Evolutionary conservation across 2,113 vertebrate genomes (phyloP), one percentile per base, ranked within the genome.

Genomic region (Trematomus loennbergii): DNA sequence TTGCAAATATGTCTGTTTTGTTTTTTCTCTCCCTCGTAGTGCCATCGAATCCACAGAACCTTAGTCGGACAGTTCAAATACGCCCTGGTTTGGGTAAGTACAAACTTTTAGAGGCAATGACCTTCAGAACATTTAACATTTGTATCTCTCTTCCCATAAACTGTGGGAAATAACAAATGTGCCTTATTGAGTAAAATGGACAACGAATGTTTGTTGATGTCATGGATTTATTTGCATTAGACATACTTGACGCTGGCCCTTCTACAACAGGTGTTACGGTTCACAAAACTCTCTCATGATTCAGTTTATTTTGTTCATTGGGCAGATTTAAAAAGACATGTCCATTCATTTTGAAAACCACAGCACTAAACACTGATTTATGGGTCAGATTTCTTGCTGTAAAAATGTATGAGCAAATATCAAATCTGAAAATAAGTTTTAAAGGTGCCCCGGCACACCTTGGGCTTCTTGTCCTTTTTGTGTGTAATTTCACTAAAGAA

Each of bases 61-160:
- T 95, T 99, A 86, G 97, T 96, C 78, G 96, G 97, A 93, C 98
- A 99, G 93, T 99, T 99, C 94, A 99, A 99, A 91, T 99, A 99
- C 0, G 97, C 98, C 20, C 93, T 99, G 79, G 98, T 99, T 88
- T 99, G 98, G 98, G 98, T 99, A 92, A 96, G 98, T 96, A 50
- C 20, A 33, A n/a, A 25, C 53, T 86, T 75, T 67, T 61, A 58
- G 10, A 43, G 33, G 43, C 25, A 65, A 0, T 0, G 6, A 63
- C 72, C 29, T 33, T 22, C 11, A 54, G 18, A 29, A 62, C 49
- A 55, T 12, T 6, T 40, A 3, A 53, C 40, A 20, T 12, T 9
- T 60, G 11, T n/a, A 20, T 0, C 50, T 48, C 13, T n/a, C 18
- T 9, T 67, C 10, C 9, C 10, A 18, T 60, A 40, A 59, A 53